phyloP scores from a whole-genome alignment of 2,113 vertebrate genomes.

The Sebastes fasciatus region DNA sequence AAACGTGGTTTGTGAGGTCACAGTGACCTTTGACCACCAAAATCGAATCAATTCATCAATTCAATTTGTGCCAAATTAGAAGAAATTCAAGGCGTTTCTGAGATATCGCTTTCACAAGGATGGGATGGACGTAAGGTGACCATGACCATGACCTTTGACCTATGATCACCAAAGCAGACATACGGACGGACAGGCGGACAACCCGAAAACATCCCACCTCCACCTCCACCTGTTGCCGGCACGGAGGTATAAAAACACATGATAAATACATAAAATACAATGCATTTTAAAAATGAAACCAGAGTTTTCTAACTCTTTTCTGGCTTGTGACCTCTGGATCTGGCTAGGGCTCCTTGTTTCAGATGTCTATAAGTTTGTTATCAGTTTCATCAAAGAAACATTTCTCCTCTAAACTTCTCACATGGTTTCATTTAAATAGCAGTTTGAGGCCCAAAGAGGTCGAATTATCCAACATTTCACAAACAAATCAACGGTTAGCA shows the following conservation, averaged over 20 bases:
- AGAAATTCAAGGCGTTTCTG: no score
- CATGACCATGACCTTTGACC: no score
- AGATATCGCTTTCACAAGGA: background rate
- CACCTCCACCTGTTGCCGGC: no score
- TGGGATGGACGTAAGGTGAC: no score
- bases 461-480: background rate
- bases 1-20: no score
- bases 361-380: background rate
- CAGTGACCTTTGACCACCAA: no score
- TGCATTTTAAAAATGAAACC: background rate
- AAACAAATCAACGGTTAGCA: background rate
- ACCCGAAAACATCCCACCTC: no score
- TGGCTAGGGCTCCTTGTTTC: background rate
- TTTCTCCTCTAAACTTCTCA: background rate
- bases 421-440: background rate
- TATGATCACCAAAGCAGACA: no score
- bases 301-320: background rate
- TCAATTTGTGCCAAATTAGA: no score
- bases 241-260: background rate
- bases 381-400: background rate
- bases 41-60: no score
- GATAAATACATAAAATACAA: background rate
- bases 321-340: background rate
- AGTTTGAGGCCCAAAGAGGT: background rate
- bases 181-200: no score